These are phyloP conservation scores for Drosophila subobscura DNA, from an alignment of 1,140 invertebrate species.

Conservation along the genomic window DNA sequence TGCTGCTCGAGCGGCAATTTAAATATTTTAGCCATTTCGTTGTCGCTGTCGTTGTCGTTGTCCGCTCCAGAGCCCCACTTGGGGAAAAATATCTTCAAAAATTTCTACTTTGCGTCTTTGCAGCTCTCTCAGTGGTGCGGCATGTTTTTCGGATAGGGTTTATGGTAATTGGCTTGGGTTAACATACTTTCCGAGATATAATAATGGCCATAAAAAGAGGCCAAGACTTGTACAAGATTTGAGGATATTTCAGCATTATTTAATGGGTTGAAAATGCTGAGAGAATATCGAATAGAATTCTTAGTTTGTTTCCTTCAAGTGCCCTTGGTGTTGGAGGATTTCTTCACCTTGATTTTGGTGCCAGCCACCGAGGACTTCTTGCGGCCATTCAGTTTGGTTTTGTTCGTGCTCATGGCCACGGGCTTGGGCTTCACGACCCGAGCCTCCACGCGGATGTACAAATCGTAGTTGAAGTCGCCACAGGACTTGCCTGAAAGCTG, in stretches of 20 bases:
- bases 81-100: slow-evolving; percentile 47
- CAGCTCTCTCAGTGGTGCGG: slow-evolving; percentile 23
- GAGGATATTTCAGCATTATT: too few relatives aligned
- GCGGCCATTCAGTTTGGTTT: slow-evolving; percentile 74
- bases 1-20: slow-evolving; percentile 55
- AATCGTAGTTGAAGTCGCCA: slow-evolving; percentile 84
- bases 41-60: slow-evolving; percentile 46
- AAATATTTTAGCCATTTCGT: slow-evolving; percentile 78
- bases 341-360: slow-evolving; percentile 83
- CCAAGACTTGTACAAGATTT: too few relatives aligned
- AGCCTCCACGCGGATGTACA: slow-evolving; percentile 82
- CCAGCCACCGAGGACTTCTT: slow-evolving; percentile 89
- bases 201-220: too few relatives aligned
- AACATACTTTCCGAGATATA: too few relatives aligned
- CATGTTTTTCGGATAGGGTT: slow-evolving; percentile 16
- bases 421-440: slow-evolving; percentile 73
- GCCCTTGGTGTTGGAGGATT: slow-evolving; percentile 53
- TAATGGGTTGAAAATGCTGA: neutral
- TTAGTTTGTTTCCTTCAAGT: neutral
- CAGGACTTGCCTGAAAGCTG: slow-evolving; percentile 83
- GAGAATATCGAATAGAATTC: neutral
- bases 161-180: slow-evolving; percentile 1
- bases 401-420: slow-evolving; percentile 58
- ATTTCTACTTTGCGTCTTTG: slow-evolving; percentile 70
- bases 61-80: slow-evolving; percentile 40